phyloP scores from a whole-genome alignment of 2,797 vertebrate species.

The Peromyscus attwateri region DNA sequence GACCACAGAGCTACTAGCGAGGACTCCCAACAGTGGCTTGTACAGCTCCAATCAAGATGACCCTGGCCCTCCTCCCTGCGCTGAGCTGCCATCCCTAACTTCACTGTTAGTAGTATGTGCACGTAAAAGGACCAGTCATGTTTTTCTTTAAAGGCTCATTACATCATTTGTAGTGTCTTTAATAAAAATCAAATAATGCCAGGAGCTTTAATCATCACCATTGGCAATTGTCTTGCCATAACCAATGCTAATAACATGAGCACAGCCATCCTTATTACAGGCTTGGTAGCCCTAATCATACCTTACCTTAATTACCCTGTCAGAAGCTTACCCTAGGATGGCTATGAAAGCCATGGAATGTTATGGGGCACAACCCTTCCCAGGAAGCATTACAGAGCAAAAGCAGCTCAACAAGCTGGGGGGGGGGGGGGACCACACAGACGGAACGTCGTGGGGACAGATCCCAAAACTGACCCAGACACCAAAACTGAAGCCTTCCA shows the following conservation, averaged over 20 bases:
- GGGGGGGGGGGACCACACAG: too few species aligned
- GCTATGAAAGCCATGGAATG: background rate
- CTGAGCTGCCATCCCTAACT: background rate
- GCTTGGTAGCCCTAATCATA: background rate
- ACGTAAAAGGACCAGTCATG: background rate
- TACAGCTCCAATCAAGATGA: background rate
- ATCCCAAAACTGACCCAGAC: conserved; percentile 9
- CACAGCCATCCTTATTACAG: background rate
- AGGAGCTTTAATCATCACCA: conserved; percentile 48
- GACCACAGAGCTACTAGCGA: conserved; percentile 5
- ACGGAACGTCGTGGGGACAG: too few species aligned
- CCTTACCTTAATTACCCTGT: background rate
- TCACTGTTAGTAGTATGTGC: background rate
- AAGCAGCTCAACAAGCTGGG: conserved; percentile 11
- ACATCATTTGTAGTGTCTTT: conserved; percentile 24
- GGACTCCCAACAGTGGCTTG: background rate
- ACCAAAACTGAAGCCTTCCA: background rate
- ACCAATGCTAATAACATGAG: background rate
- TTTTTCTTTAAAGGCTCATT: conserved; percentile 58
- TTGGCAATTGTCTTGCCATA: background rate
- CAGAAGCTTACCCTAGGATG: conserved; percentile 10
- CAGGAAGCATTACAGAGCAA: conserved; percentile 21
- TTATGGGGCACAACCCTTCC: background rate
- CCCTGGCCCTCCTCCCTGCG: background rate
- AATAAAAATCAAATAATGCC: conserved; percentile 42